Base-by-base conservation (phyloP, 2,113 vertebrate genomes). In the Laticauda colubrina region DNA sequence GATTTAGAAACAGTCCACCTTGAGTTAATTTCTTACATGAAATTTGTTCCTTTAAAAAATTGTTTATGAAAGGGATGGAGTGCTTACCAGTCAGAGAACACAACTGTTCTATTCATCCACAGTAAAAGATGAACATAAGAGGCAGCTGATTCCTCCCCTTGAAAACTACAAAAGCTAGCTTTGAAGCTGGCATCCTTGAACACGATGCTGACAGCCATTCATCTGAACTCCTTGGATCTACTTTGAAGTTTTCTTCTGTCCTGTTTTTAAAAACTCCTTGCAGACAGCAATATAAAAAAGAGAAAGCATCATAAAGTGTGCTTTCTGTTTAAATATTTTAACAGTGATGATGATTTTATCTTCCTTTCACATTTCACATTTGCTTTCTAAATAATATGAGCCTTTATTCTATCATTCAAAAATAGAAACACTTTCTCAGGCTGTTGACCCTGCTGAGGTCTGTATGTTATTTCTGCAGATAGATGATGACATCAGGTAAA, bases 211-310 rank as follows among this genome's bases (percentile, higher is more conserved):
- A 29, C 64, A 93, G 26, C 15, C 94, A 93, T 93, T 94, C 24
- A 90, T 94, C 95, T 94, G 61, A 93, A 23, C 51, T 57, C 55
- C 48, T 34, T 51, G 23, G 56, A 95, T 96, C 75, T n/a, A 55
- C 96, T 96, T 90, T 93, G 95, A 96, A 96, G 93, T 93, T 81
- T 91, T 95, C 14, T 91, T 69, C 51, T 91, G 43, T 29, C 91
- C 57, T 0, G 1, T 93, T 93, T 93, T 90, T 23, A 64, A 93
- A 34, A 45, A 53, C 1, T 55, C 54, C 85, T 94, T 56, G 89
- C 61, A 90, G 89, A n/a, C 51, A 15, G 24, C 29, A 21, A 26
- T 51, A 87, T 91, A 87, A 85, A 91, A 92, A 92, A 92, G 93
- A 57, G 8, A 29, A 10, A 15, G 1, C 5, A 24, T 24, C 9